Conservation (phyloP, 2,888 invertebrate genomes). For the Dasysyrphus tricinctus region DNA sequence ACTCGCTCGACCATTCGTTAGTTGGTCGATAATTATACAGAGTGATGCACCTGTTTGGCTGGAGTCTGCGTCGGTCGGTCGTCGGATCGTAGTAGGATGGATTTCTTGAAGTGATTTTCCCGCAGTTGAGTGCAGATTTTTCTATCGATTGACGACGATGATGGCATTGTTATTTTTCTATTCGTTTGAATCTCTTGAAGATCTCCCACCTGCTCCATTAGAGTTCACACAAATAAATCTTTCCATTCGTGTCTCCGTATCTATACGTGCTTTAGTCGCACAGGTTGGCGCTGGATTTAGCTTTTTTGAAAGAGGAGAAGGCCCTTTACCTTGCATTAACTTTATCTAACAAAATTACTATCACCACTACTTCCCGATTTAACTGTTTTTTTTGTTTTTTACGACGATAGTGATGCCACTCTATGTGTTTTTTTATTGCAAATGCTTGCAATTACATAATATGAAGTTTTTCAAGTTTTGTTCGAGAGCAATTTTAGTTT, state of each 20-base stretch:
- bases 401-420: conserved; percentile 3
- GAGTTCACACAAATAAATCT: conserved; percentile 72
- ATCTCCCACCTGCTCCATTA: conserved; percentile 74
- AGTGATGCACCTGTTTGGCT: conserved; percentile 70
- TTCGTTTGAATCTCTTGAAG: conserved; percentile 15
- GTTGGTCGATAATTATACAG: conserved; percentile 65
- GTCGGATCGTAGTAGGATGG: conserved; percentile 14
- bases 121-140: conserved; percentile 65
- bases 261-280: not conserved
- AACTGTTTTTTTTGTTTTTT: not conserved
- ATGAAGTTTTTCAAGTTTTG: not conserved
- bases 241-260: not conserved
- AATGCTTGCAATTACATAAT: not conserved
- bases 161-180: conserved; percentile 56
- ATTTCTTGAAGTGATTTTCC: conserved; percentile 69
- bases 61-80: conserved; percentile 1
- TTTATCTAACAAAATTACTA: conserved; percentile 19
- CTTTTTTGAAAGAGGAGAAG: conserved; percentile 31
- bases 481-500: no score
- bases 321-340: conserved; percentile 29
- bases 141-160: conserved; percentile 66
- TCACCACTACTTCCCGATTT: conserved; percentile 40
- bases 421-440: not conserved
- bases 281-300: not conserved
- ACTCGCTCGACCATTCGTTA: conserved; percentile 22